phyloP scores from a whole-genome alignment of 1,140 invertebrate species.

The Monomorium pharaonis region DNA sequence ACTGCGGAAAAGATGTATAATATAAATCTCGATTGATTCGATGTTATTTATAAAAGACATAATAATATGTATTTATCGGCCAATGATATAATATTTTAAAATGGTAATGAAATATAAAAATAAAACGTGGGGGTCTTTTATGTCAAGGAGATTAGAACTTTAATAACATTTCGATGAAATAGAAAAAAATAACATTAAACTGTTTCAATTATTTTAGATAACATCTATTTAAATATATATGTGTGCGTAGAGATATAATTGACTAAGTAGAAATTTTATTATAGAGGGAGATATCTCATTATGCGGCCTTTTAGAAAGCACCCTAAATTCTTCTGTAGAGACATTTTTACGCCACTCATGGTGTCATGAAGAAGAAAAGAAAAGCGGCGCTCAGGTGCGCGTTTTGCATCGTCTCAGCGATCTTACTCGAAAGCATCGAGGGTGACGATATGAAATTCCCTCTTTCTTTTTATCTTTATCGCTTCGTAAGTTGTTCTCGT shows the following conservation, averaged over 20 bases:
- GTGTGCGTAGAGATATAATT: constrained; percentile 20
- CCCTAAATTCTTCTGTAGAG: constrained; percentile 70
- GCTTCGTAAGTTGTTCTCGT: constrained; percentile 43
- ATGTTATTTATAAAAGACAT: background rate
- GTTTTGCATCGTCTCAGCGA: constrained; percentile 63
- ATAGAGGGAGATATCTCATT: constrained; percentile 62
- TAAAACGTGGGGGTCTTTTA: background rate
- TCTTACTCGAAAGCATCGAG: constrained; percentile 63
- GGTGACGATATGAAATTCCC: constrained; percentile 69
- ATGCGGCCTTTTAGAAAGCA: constrained; percentile 69
- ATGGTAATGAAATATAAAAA: background rate
- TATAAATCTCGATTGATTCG: constrained; percentile 2
- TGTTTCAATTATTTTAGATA: background rate
- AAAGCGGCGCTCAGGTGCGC: constrained; percentile 68
- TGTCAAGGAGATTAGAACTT: background rate
- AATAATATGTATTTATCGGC: background rate
- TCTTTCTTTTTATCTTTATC: constrained; percentile 43
- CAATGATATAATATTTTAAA: background rate
- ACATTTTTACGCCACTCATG: constrained; percentile 52
- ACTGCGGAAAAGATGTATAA: constrained; percentile 36
- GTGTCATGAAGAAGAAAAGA: constrained; percentile 36
- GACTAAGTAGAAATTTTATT: constrained; percentile 29
- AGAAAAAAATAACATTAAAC: background rate
- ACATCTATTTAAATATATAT: background rate
- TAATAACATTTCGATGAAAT: background rate